Percentiles rank a stretch among this genome's conserved stretches.
phyloP scores from a whole-genome alignment of 1,140 invertebrate genomes.

The Adoxophyes honmai region DNA sequence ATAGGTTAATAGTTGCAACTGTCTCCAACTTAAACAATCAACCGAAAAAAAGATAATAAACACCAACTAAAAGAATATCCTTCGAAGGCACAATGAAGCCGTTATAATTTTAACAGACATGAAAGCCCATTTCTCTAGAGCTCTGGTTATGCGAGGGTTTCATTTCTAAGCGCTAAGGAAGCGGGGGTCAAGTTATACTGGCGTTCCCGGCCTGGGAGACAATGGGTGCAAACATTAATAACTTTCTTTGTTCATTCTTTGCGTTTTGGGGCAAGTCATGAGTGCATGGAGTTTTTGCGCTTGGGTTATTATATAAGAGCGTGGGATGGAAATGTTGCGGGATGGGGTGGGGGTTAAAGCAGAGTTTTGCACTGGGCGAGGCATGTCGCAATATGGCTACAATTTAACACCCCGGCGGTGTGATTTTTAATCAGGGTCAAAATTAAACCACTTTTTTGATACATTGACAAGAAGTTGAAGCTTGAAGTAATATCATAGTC shows the following conservation, averaged over 20 bases:
- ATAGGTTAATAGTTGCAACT: constrained; percentile 5
- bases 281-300: constrained; percentile 21
- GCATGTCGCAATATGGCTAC: too few relatives aligned
- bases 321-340: constrained; percentile 19
- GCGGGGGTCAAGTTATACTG: constrained; percentile 33
- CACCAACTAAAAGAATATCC: constrained; percentile 11
- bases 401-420: too few relatives aligned
- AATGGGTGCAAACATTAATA: constrained; percentile 63
- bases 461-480: too few relatives aligned
- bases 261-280: constrained; percentile 29
- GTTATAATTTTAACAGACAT: constrained; percentile 15
- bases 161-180: background rate
- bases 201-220: constrained; percentile 41
- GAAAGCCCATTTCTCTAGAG: background rate
- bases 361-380: too few relatives aligned
- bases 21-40: constrained; percentile 10
- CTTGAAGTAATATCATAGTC: too few relatives aligned
- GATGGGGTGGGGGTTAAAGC: background rate
- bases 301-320: constrained; percentile 43
- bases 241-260: constrained; percentile 54
- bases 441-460: too few relatives aligned
- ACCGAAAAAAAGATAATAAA: constrained; percentile 12
- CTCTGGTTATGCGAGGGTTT: background rate
- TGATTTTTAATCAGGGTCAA: too few relatives aligned
- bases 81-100: constrained; percentile 11